Evolutionary conservation across 2,113 vertebrate species (phyloP), one percentile per base, ranked within the genome.

Genomic region (Galeopterus variegatus): DNA sequence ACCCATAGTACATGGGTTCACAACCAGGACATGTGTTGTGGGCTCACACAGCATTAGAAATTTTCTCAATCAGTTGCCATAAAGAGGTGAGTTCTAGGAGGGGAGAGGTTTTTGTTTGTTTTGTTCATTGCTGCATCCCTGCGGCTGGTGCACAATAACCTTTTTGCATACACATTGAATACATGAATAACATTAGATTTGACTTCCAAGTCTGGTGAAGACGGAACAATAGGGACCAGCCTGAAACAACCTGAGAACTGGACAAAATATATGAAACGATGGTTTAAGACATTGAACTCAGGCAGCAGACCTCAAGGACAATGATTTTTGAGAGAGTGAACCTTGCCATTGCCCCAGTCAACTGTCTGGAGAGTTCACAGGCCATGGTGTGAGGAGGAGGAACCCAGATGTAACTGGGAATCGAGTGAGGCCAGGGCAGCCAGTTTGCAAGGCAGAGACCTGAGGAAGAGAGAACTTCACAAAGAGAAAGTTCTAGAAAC

Each of bases 401-500:
- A 64, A 17, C 41, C 41, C 21, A n/a, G 14, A 72, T 1, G 65
- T 45, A 77, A 23, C 41, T 41, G 41, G 41, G 41, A 41, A 41
- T 41, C 4, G 41, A 41, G 41, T 41, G 41, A 41, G 41, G 41
- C 41, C 41, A 41, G 41, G 41, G 41, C 41, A 41, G 41, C 41
- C 41, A 41, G 41, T 41, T 41, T 41, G 41, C 33, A 84, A 21
- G 70, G 15, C 28, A 45, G 54, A 85, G 19, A 19, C 21, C 56
- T 52, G 45, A 89, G 12, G 12, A 45, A 33, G 4, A 90, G 62
- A 88, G 26, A 65, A 17, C 36, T 86, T 64, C 36, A 64, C 4
- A 65, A 56, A 84, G 17, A 83, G 64, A 90, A 82, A 76, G 2
- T 72, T 90, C n/a, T 28, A 62, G 93, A 69, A 90, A 69, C 84